A percentile compares a stretch with the other conserved stretches of the same genome.
phyloP scores from a whole-genome alignment of 2,113 vertebrate genomes.

The Tapirus terrestris region DNA sequence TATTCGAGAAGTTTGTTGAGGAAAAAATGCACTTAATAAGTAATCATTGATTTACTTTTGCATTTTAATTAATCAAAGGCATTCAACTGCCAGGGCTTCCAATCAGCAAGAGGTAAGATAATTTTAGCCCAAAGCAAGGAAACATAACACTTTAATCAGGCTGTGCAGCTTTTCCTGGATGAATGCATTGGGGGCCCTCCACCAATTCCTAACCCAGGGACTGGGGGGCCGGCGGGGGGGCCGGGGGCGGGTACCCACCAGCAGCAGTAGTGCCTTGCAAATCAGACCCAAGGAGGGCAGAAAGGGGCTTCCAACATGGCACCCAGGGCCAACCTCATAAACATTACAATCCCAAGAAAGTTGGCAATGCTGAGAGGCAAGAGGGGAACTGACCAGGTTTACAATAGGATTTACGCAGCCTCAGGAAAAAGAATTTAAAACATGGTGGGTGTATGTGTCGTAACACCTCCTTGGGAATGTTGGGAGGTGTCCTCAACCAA shows the following conservation, averaged over 20 bases:
- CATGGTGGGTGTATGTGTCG: background rate
- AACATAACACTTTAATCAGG: conserved; percentile 28
- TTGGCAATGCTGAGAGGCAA: background rate
- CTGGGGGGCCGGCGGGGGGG: too few species aligned
- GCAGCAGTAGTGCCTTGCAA: background rate
- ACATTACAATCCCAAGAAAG: background rate
- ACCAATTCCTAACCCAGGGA: background rate
- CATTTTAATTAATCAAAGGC: conserved; percentile 52
- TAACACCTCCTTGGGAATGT: background rate
- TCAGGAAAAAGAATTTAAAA: background rate
- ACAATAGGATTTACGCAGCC: background rate
- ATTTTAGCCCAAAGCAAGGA: conserved; percentile 64
- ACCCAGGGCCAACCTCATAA: background rate
- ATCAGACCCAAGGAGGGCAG: background rate
- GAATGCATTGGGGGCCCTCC: background rate
- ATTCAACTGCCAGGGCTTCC: conserved; percentile 55
- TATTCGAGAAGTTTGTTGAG: conserved; percentile 2
- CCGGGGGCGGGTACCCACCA: background rate
- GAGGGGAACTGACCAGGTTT: background rate
- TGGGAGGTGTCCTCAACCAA: background rate
- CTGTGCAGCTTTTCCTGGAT: background rate
- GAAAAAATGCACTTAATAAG: background rate
- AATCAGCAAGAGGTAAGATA: conserved; percentile 50
- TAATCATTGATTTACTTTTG: conserved; percentile 56
- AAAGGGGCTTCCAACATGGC: background rate